Base-by-base conservation (phyloP, 2,888 invertebrate genomes). In the Nudaria mundana region DNA sequence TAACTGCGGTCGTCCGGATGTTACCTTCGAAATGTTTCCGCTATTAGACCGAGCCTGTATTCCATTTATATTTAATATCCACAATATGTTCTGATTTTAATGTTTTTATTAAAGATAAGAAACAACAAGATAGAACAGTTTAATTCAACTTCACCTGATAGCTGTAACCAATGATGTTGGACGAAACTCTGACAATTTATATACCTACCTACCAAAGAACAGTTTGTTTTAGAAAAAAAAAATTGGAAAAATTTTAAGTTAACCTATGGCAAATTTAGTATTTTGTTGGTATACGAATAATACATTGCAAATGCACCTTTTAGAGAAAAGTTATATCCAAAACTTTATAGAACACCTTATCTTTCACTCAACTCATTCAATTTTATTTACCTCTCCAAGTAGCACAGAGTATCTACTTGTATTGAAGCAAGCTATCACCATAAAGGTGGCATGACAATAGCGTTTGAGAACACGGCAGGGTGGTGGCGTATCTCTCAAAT, bases 371-470 rank as follows among this genome's bases (percentile, higher is more conserved):
- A 15, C 20, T 40, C 42, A 39, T 44, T 48, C 37, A 32, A 36
- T 37, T 40, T 41, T 40, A 36, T 32, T 16, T 13, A 16, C 20
- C 26, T 44, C 44, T 31, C 35, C 28, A 44, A 44, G 44, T 41
- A 38, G 34, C 37, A 56, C 46, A 56, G 53, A 58, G 48, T 58
- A n/a, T n/a, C n/a, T n/a, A 52, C 49, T 56, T 52, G 38, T 50
- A 62, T 59, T 53, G 44, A 55, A 65, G 54, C 52, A 66, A 54
- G 64, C 60, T 64, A 71, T 75, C 73, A 69, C 52, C 60, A 67
- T 67, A 76, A 82, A 84, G 83, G 83, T 82, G 73, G 65, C 73
- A 63, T 70, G 71, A 83, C 84, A 86, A 85, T 76, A 71, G 77
- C 68, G 56, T 67, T 76, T 66, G 63, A 69, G 57, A 70, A 65